Conservation (phyloP, 2,113 vertebrate genomes). For the Nerophis lumbriciformis region DNA sequence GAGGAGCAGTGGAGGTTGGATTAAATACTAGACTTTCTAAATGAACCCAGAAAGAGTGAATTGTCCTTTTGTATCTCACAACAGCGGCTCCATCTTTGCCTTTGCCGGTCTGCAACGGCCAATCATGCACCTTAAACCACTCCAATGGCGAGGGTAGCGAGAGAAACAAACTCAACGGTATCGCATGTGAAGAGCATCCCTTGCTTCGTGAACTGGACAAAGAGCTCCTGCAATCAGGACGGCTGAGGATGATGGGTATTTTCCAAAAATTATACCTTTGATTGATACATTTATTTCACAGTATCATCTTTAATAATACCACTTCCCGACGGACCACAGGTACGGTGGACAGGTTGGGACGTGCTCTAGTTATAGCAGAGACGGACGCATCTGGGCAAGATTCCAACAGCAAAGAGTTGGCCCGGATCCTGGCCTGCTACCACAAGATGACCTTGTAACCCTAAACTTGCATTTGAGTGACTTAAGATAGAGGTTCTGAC, state of each 20-base stretch:
- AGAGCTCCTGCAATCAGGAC: conserved; percentile 72
- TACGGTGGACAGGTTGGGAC: conserved; percentile 78
- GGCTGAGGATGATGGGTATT: conserved; percentile 64
- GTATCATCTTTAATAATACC: too few relatives aligned
- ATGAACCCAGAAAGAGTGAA: background rate
- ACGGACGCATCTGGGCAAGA: conserved; percentile 57
- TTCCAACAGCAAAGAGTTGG: conserved; percentile 57
- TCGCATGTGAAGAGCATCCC: conserved; percentile 24
- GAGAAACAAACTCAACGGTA: conserved; percentile 34
- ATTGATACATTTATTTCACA: background rate
- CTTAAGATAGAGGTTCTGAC: background rate
- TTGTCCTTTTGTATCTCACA: conserved; percentile 28
- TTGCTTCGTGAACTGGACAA: conserved; percentile 65
- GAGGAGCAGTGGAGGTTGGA: conserved; percentile 53
- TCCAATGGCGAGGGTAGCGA: conserved; percentile 25
- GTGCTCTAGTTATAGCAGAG: conserved; percentile 72
- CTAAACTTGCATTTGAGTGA: background rate
- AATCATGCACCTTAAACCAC: conserved; percentile 49
- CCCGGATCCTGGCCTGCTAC: conserved; percentile 71
- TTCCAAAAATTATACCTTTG: background rate
- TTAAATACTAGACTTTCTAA: background rate
- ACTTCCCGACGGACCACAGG: conserved; percentile 43
- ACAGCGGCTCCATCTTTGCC: conserved; percentile 29
- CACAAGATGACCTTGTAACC: conserved; percentile 79
- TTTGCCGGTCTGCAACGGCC: conserved; percentile 32